Evolutionary conservation across 2,888 invertebrate genomes (phyloP), one percentile per base, ranked within the genome.

Genomic region (Sarcophaga variegata): DNA sequence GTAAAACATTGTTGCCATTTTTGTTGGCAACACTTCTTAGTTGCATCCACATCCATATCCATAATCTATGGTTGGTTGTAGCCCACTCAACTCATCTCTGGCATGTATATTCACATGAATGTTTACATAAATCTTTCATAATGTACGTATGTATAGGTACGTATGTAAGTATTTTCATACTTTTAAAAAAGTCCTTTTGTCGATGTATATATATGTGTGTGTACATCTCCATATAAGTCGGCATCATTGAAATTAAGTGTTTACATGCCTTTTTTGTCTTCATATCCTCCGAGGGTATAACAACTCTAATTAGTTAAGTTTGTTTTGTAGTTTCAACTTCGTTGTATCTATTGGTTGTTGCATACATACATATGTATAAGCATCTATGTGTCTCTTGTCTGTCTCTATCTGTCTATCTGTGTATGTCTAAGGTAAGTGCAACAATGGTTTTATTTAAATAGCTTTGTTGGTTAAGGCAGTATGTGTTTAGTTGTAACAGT

Each of bases 231-330:
- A 62, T 62, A 67, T 62, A 67, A 77, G 72, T 86, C 83, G 75
- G 71, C 74, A 81, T 81, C 77, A 83, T 83, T 83, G 83, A 62
- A 76, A 80, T 83, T 81, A 81, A 83, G 86, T 83, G 80, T 86
- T 86, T 86, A 81, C 86, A 83, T 86, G 81, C 80, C 77, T 81
- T 86, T 83, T 83, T 86, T 86, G 77, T 81, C 80, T 86, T 77
- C 64, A 60, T 83, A 0, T 81, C 81, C 83, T 86, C 63, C 25
- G 78, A 69, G 86, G 81, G 74, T 78, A 81, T 78, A 83, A 78
- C 78, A 87, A 83, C 81, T 87, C 81, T 83, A 87, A 87, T 87
- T 87, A 87, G 86, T 84, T 83, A 87, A 87, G 86, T 87, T 86
- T 87, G 75, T 84, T 81, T 87, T 84, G 81, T 83, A 77, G 78